Percentiles rank a stretch among this genome's conserved stretches.
These are phyloP conservation scores for Diacarnus erythraeanus DNA, from an alignment of 37 sponge, comb jelly and placozoan genomes.

Conservation along the genomic window DNA sequence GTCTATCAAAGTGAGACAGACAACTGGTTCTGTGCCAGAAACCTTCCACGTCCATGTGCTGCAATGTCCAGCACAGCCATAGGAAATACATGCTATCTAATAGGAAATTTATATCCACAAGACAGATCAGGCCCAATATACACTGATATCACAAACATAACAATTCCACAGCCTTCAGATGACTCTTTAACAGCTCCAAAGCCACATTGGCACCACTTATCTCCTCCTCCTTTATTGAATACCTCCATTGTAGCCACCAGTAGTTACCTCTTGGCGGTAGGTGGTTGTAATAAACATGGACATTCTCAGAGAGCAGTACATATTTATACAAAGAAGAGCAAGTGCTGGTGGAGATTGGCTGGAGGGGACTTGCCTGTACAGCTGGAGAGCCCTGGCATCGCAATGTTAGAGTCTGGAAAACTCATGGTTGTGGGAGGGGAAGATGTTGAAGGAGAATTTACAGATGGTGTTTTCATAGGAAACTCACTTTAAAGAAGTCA, in stretches of 20 bases:
- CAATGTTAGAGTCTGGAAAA: not conserved
- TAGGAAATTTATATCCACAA: not conserved
- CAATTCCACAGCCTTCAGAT: not conserved
- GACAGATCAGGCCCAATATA: not conserved
- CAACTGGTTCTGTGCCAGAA: not conserved
- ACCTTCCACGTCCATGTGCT: slow-evolving; percentile 1
- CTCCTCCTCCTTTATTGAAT: not conserved
- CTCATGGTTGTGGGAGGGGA: slow-evolving; percentile 4
- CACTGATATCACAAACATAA: not conserved
- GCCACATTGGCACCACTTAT: not conserved
- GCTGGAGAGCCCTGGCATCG: not conserved
- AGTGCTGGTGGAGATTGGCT: not conserved
- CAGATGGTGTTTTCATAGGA: not conserved
- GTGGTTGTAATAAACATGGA: not conserved
- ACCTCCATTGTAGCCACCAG: not conserved
- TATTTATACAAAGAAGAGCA: not conserved
- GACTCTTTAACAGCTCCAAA: not conserved
- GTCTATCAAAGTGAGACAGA: slow-evolving; percentile 1
- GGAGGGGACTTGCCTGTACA: not conserved
- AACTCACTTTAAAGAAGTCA: not conserved
- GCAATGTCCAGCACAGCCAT: not conserved
- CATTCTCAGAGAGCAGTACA: not conserved
- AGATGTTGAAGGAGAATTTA: not conserved
- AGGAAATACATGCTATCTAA: not conserved
- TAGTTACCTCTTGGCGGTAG: not conserved